phyloP scores from a whole-genome alignment of 2,113 vertebrate species.

The Jacana jacana region DNA sequence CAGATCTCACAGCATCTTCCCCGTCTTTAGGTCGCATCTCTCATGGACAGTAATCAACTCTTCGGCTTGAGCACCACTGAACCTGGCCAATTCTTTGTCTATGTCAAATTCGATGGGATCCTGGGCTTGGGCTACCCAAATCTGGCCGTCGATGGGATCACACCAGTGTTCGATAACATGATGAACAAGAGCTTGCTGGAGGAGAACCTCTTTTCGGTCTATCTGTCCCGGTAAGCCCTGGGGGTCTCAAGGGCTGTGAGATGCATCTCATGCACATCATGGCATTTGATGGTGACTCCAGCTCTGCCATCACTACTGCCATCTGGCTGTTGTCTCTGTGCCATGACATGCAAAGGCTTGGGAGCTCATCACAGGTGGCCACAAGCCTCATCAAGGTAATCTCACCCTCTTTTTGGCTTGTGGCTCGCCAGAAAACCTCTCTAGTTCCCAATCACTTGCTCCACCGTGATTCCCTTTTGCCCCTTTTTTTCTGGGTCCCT shows the following conservation, averaged over 20 bases:
- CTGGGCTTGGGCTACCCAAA: constrained; percentile 71
- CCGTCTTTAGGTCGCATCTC: constrained; percentile 47
- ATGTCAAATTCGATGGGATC: constrained; percentile 69
- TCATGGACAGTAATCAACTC: constrained; percentile 49
- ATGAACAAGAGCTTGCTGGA: constrained; percentile 52
- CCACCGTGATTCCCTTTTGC: background rate
- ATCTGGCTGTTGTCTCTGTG: rapidly evolving
- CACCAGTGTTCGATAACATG: constrained; percentile 70
- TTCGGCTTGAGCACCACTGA: constrained; percentile 66
- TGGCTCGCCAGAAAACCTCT: background rate
- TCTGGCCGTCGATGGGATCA: constrained; percentile 14
- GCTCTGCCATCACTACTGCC: background rate
- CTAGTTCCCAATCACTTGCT: background rate
- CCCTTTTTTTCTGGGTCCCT: background rate
- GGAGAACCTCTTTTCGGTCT: constrained; percentile 68
- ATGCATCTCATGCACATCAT: rapidly evolving
- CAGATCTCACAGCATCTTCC: rapidly evolving
- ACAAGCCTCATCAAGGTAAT: background rate
- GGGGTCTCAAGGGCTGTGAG: background rate
- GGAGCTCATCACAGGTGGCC: background rate
- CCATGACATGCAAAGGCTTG: rapidly evolving
- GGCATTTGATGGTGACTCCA: background rate
- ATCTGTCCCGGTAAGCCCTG: constrained; percentile 38
- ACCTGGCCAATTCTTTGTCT: constrained; percentile 37
- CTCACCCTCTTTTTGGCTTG: background rate